Percentiles rank a stretch among this genome's conserved stretches.
Conservation (phyloP, 2,797 vertebrate genomes). For the Scleropages formosus region DNA sequence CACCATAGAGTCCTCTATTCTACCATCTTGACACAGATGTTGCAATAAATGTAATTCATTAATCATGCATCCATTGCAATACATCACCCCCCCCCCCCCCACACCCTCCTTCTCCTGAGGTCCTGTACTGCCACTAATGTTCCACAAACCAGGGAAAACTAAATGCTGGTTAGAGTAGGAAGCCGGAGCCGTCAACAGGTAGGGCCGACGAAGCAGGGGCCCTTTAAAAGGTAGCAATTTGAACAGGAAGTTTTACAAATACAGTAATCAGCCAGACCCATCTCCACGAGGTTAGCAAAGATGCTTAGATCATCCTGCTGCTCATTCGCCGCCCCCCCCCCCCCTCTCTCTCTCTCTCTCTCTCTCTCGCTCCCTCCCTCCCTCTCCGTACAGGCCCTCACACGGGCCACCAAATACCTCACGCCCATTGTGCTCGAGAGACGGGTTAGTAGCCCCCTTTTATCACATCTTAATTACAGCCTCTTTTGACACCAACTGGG, state of each 20-base stretch:
- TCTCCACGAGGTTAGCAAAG: slow-evolving; percentile 56
- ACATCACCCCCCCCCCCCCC: slow-evolving; percentile 63
- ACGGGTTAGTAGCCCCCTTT: slow-evolving; percentile 36
- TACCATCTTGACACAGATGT: slow-evolving; percentile 78
- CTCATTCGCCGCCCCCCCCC: slow-evolving; percentile 1
- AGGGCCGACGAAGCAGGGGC: slow-evolving; percentile 41
- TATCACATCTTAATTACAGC: slow-evolving; percentile 63
- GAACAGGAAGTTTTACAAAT: slow-evolving; percentile 70
- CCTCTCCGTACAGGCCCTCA: background rate
- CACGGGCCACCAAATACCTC: slow-evolving; percentile 25
- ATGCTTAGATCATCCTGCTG: slow-evolving; percentile 21
- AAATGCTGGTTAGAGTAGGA: slow-evolving; percentile 61
- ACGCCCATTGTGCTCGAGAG: slow-evolving; percentile 34
- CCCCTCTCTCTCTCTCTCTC: slow-evolving; percentile 6
- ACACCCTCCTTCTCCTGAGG: slow-evolving; percentile 18
- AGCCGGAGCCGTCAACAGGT: slow-evolving; percentile 50
- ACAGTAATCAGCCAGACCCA: slow-evolving; percentile 62
- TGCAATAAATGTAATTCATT: slow-evolving; percentile 77
- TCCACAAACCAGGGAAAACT: background rate
- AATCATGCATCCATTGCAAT: slow-evolving; percentile 75
- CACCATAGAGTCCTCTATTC: slow-evolving; percentile 44
- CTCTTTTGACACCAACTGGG: background rate
- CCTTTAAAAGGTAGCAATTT: slow-evolving; percentile 72
- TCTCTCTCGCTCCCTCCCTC: slow-evolving; percentile 33
- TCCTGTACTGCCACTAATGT: background rate